phyloP scores from a whole-genome alignment of 2,113 vertebrate species.

The Oncorhynchus tshawytscha region DNA sequence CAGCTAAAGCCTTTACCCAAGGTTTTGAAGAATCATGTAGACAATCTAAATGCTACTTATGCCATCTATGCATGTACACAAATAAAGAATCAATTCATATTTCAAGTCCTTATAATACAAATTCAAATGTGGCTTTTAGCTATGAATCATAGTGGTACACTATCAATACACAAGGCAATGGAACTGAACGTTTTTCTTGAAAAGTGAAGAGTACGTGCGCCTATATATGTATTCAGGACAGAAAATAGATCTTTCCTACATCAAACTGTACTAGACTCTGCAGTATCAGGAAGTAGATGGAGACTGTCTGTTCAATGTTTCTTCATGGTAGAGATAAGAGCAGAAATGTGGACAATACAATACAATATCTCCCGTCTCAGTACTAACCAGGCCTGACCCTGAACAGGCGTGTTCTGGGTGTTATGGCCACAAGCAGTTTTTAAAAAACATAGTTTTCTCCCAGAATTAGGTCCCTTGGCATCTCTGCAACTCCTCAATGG shows the following conservation, averaged over 20 bases:
- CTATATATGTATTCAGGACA: not conserved
- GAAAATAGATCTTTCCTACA: not conserved
- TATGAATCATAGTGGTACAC: no score
- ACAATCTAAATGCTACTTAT: not conserved
- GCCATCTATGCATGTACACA: not conserved
- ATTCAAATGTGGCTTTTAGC: not conserved
- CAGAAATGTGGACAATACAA: not conserved
- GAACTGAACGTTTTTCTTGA: no score
- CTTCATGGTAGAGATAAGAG: not conserved
- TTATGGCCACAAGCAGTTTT: no score
- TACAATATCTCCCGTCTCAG: no score
- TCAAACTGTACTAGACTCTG: not conserved
- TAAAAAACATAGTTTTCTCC: no score
- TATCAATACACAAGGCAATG: no score
- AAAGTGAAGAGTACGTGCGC: no score
- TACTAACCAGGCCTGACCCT: no score
- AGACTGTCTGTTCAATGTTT: not conserved
- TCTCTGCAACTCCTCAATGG: no score
- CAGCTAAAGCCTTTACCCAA: not conserved
- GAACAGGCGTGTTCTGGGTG: no score
- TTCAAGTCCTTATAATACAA: not conserved
- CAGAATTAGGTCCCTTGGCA: no score
- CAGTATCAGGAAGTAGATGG: not conserved
- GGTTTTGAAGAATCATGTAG: not conserved
- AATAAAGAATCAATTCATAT: not conserved